phyloP scores from a whole-genome alignment of 2,888 invertebrate species.

The Poecilus cupreus region DNA sequence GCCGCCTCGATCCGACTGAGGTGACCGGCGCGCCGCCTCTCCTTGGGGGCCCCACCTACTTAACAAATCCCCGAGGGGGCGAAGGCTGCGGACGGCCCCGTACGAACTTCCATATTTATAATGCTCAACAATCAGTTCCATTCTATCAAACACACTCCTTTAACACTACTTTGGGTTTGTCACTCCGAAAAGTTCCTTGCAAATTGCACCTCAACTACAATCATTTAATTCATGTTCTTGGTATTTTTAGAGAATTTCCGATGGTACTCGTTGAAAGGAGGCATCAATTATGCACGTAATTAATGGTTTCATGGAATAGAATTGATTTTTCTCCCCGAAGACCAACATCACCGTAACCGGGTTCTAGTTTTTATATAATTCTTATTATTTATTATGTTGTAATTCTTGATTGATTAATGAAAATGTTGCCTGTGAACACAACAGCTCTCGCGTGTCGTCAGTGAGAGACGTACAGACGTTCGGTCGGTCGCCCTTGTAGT shows the following conservation, averaged over 20 bases:
- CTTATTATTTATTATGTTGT: conserved; percentile 40
- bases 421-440: conserved; percentile 38
- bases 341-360: conserved; percentile 14
- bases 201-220: neutral
- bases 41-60: conserved; percentile 65
- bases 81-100: conserved; percentile 72
- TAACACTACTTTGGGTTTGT: neutral
- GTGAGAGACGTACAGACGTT: conserved; percentile 4
- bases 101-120: conserved; percentile 42
- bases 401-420: neutral
- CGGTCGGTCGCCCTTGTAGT: conserved; percentile 41
- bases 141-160: conserved; percentile 2
- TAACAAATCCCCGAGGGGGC: conserved; percentile 70
- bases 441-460: conserved; percentile 15
- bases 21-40: conserved; percentile 65
- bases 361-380: conserved; percentile 26
- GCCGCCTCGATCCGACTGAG: conserved; percentile 62
- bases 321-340: conserved; percentile 9
- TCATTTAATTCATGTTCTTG: too few relatives aligned
- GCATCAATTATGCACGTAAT: neutral
- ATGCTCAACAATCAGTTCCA: conserved; percentile 27
- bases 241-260: neutral
- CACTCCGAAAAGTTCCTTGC: neutral
- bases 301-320: conserved; percentile 16
- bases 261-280: neutral